Conservation (phyloP, 2,113 vertebrate species). For the Aix galericulata region DNA sequence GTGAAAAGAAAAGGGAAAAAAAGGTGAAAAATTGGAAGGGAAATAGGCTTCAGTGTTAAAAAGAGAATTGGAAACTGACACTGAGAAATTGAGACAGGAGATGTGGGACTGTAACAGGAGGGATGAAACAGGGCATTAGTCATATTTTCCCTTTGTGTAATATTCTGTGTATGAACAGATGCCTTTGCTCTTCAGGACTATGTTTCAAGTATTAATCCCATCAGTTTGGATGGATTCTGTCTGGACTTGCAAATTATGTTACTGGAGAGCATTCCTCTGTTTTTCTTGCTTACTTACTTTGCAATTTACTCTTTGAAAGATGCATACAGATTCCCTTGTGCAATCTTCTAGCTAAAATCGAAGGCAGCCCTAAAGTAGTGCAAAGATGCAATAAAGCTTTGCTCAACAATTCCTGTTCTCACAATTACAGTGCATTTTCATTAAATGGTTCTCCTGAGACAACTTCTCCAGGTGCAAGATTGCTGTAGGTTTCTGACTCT, state of each 20-base stretch:
- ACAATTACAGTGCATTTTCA: neutral
- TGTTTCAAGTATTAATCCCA: neutral
- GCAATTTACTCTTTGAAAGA: neutral
- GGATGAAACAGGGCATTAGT: neutral
- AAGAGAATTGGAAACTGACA: neutral
- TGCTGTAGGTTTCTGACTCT: conserved; percentile 14
- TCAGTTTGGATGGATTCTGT: neutral
- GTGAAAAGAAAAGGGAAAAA: neutral
- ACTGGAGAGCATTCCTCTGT: neutral
- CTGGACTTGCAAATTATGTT: neutral
- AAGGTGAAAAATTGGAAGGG: neutral
- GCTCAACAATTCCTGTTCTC: neutral
- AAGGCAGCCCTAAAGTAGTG: neutral
- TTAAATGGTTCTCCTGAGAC: neutral
- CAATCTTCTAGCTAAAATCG: neutral
- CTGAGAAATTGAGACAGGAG: neutral
- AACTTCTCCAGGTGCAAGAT: neutral
- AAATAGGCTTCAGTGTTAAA: neutral
- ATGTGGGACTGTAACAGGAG: neutral
- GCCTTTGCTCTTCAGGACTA: neutral
- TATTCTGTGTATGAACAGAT: neutral
- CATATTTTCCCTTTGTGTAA: neutral
- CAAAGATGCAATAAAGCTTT: neutral
- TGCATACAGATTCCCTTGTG: neutral
- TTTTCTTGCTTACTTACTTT: conserved; percentile 9